These are phyloP conservation scores for Rousettus madagascariensis DNA, from an alignment of 2,797 vertebrate species.

Conservation along the genomic window DNA sequence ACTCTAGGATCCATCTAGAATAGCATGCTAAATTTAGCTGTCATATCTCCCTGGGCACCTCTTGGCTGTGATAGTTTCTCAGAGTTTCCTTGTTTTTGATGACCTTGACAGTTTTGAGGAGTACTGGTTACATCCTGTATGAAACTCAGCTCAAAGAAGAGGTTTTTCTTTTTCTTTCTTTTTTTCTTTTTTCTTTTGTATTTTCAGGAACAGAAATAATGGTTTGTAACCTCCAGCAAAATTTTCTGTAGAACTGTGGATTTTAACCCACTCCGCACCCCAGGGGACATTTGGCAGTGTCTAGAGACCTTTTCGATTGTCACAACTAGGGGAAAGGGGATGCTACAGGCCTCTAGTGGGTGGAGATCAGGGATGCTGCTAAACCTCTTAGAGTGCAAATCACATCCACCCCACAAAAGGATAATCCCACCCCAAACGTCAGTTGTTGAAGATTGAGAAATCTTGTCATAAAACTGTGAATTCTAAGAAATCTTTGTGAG, in stretches of 20 bases:
- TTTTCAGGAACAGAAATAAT: background rate
- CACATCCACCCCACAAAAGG: background rate
- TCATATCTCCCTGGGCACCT: background rate
- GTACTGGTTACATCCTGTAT: background rate
- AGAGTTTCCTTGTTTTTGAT: background rate
- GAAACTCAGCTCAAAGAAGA: background rate
- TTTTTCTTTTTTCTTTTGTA: background rate
- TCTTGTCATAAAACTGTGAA: background rate
- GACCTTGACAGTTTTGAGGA: background rate
- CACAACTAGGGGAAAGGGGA: fast-evolving
- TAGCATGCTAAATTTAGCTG: background rate
- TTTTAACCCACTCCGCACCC: background rate
- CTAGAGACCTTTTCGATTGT: background rate
- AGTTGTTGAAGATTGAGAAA: background rate
- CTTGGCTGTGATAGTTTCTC: background rate
- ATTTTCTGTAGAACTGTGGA: background rate
- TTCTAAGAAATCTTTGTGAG: background rate
- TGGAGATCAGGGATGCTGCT: background rate
- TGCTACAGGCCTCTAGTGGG: background rate
- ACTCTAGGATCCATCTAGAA: background rate
- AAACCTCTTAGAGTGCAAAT: background rate
- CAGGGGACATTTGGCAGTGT: background rate
- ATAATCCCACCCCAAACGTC: background rate
- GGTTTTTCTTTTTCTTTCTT: background rate
- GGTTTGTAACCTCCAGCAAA: background rate